phyloP scores from a whole-genome alignment of 2,888 invertebrate genomes.

The Eupithecia centaureata region DNA sequence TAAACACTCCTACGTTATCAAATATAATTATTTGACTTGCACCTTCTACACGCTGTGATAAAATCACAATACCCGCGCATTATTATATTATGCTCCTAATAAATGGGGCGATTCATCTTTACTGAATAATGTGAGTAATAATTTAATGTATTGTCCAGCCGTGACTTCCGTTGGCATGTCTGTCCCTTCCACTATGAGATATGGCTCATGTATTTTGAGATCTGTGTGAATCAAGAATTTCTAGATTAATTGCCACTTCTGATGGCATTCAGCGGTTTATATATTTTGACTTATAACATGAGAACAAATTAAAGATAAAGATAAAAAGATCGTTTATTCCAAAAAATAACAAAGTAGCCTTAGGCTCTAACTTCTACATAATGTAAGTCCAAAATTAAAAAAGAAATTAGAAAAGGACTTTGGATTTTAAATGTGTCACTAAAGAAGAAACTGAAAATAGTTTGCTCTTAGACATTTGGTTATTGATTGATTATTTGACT shows the following conservation, averaged over 20 bases:
- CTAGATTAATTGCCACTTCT: not conserved
- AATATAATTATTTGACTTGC: constrained; percentile 18
- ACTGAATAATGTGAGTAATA: constrained; percentile 72
- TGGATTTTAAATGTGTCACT: too few species aligned
- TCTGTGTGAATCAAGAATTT: constrained; percentile 1
- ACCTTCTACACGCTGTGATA: constrained; percentile 40
- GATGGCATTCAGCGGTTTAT: not conserved
- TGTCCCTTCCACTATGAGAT: constrained; percentile 9
- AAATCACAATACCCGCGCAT: constrained; percentile 58
- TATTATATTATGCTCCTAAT: constrained; percentile 73
- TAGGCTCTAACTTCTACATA: too few species aligned
- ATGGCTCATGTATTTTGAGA: constrained; percentile 10
- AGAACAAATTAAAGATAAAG: too few species aligned
- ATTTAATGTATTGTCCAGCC: constrained; percentile 63
- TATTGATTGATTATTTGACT: too few species aligned
- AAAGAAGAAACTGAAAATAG: too few species aligned
- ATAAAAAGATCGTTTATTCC: too few species aligned
- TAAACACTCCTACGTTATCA: not conserved
- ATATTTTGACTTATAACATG: not conserved
- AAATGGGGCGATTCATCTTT: constrained; percentile 77
- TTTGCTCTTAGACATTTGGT: too few species aligned
- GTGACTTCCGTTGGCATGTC: constrained; percentile 62
- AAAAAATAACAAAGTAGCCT: too few species aligned
- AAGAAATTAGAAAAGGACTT: too few species aligned
- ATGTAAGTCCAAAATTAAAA: too few species aligned